phyloP scores from a whole-genome alignment of 1,140 invertebrate species.

The Drosophila sulfurigaster region DNA sequence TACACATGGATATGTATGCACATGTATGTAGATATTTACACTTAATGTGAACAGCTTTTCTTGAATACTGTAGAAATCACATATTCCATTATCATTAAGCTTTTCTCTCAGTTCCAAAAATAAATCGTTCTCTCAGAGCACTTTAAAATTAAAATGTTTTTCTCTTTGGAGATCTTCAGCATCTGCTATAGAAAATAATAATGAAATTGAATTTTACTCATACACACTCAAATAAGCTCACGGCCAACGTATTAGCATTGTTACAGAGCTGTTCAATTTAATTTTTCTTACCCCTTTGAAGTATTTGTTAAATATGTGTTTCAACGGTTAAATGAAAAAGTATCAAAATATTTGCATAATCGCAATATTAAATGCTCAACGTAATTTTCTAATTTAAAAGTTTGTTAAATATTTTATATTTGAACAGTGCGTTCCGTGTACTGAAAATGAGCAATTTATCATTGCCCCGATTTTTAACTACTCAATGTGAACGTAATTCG shows the following conservation, averaged over 20 bases:
- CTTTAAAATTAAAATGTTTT: slow-evolving; percentile 34
- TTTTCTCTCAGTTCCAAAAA: slow-evolving; percentile 73
- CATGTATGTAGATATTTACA: slow-evolving; percentile 24
- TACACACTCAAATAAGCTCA: slow-evolving; percentile 69
- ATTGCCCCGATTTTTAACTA: slow-evolving; percentile 57
- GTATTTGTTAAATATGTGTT: not conserved
- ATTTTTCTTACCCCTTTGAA: not conserved
- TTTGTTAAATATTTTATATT: slow-evolving; percentile 1
- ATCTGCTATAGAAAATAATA: slow-evolving; percentile 30
- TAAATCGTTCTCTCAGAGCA: slow-evolving; percentile 76
- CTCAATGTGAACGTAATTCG: slow-evolving; percentile 46
- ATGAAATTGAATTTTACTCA: slow-evolving; percentile 59
- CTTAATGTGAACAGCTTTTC: slow-evolving; percentile 48
- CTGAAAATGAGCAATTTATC: slow-evolving; percentile 73
- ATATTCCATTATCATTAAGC: slow-evolving; percentile 76
- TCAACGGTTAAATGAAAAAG: not conserved
- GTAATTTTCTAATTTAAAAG: slow-evolving; percentile 4
- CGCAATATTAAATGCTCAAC: not conserved
- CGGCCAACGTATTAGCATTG: slow-evolving; percentile 67
- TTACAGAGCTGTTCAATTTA: slow-evolving; percentile 35
- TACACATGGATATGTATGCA: slow-evolving; percentile 26
- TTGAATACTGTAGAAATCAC: slow-evolving; percentile 54
- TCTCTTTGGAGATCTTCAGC: slow-evolving; percentile 51
- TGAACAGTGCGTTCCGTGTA: not conserved
- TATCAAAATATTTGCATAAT: not conserved